Evolutionary conservation across 2,888 invertebrate species (phyloP).

Genomic region (Itoplectis maculator): DNA sequence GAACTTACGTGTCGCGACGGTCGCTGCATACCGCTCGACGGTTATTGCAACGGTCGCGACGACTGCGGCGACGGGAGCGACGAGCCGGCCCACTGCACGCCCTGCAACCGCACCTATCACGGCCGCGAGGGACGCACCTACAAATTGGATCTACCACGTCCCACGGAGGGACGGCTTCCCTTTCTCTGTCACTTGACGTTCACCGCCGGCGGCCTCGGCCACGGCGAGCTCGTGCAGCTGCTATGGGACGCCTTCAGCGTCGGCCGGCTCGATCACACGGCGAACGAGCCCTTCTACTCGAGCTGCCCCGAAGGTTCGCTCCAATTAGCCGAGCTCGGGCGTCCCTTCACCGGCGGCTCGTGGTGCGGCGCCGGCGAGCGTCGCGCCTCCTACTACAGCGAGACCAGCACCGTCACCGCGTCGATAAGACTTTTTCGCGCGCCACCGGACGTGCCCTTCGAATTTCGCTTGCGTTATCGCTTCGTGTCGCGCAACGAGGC

Average conservation of each 20-base stretch:
- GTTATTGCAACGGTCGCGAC: conserved; percentile 93
- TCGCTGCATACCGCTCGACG: conserved; percentile 92
- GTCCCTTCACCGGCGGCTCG: conserved; percentile 95
- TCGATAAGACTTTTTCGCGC: conserved; percentile 92
- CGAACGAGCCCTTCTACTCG: conserved; percentile 86
- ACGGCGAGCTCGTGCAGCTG: conserved; percentile 95
- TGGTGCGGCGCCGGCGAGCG: conserved; percentile 95
- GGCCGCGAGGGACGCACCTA: conserved; percentile 90
- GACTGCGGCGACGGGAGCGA: conserved; percentile 95
- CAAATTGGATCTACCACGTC: conserved; percentile 91
- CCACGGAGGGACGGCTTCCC: conserved; percentile 91
- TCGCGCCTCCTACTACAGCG: conserved; percentile 94
- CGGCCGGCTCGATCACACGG: conserved; percentile 90
- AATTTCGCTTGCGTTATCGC: conserved; percentile 92
- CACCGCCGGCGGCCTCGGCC: conserved; percentile 94
- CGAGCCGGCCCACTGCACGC: conserved; percentile 92
- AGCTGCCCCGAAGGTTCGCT: conserved; percentile 96
- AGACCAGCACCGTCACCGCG: conserved; percentile 95
- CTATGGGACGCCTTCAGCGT: conserved; percentile 96
- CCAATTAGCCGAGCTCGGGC: conserved; percentile 93
- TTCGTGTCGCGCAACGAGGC: conserved; percentile 93
- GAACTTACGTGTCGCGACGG: conserved; percentile 91
- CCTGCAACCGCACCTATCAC: conserved; percentile 96
- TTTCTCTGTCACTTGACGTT: conserved; percentile 96
- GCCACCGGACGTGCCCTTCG: conserved; percentile 91